These are phyloP conservation scores for Sesamia nonagrioides DNA, from an alignment of 1,140 invertebrate genomes.

Conservation along the genomic window DNA sequence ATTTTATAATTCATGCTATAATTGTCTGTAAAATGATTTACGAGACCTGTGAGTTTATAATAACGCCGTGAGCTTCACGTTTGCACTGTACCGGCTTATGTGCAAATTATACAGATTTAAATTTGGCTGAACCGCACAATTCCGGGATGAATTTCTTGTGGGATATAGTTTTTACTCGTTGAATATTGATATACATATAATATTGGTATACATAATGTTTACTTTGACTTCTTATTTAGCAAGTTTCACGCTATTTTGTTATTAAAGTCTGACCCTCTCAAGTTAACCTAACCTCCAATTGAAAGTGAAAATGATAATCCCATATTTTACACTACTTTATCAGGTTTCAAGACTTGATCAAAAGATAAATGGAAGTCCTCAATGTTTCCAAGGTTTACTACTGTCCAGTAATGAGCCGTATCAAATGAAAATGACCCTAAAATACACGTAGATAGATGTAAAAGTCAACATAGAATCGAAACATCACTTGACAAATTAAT, in stretches of 20 bases:
- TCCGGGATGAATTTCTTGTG: constrained; percentile 12
- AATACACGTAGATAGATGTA: neutral
- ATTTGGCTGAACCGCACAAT: constrained; percentile 3
- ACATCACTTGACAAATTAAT: neutral
- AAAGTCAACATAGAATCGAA: constrained; percentile 2
- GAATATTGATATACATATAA: too few species aligned
- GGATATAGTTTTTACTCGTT: neutral
- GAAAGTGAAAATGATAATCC: too few species aligned
- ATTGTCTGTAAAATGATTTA: constrained; percentile 32
- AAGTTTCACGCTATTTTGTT: too few species aligned
- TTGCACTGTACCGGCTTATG: constrained; percentile 14
- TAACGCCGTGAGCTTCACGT: neutral
- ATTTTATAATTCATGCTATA: constrained; percentile 15
- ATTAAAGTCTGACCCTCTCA: too few species aligned
- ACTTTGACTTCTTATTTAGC: too few species aligned
- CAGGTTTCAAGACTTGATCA: too few species aligned
- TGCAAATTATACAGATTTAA: constrained; percentile 17
- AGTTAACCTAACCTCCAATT: too few species aligned
- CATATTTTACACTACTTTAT: too few species aligned
- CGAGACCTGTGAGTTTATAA: constrained; percentile 16
- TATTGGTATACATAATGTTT: too few species aligned
- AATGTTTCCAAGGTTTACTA: neutral
- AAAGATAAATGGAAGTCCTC: too few species aligned
- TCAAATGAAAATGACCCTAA: neutral
- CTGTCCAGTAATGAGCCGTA: neutral